Evolutionary conservation across 2,797 vertebrate species (phyloP), one percentile per base, ranked within the genome.

Genomic region (Dryobates pubescens): DNA sequence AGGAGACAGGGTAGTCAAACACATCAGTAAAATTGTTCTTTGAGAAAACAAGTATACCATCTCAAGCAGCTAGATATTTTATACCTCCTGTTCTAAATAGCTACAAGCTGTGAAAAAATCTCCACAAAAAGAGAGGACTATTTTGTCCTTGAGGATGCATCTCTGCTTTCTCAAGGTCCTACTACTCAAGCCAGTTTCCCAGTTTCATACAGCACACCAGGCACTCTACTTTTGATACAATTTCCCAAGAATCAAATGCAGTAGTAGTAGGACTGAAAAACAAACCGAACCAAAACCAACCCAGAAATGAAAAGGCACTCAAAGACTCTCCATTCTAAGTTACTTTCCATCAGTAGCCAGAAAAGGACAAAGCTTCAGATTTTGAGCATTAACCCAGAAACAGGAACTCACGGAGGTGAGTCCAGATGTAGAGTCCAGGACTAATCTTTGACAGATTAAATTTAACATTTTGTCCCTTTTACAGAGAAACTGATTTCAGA

Each of bases 51-150:
- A 79, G 14, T 11, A 43, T 2, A 6, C 2, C 43, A 49, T 22
- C 20, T 79, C 56, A 84, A 82, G 19, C 27, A 61, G 27, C 0
- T 0, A 76, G 7, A 0, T 34, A 30, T 45, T 29, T n/a, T 13
- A 13, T 32, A 34, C 2, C 4, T 29, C 22, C 26, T 54, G 72
- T 64, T 65, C 29, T 8, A 34, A 68, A 49, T 3, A 49, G 13
- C 17, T 69, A 58, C 41, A 54, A 17, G 54, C 15, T 43, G 15
- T 23, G 56, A 81, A 77, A 62, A 26, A 30, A 69, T 13, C 26
- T 65, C 47, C 26, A 41, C 8, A 13, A 30, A 12, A 26, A 63
- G 10, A 54, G 54, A 73, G 51, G 54, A 76, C 17, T 26, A 53
- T 34, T 76, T 86, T 69, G 51, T 41, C 20, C 47, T 49, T 41